Base-by-base conservation (phyloP, 2,888 invertebrate species). In the Ectobius pallidus region DNA sequence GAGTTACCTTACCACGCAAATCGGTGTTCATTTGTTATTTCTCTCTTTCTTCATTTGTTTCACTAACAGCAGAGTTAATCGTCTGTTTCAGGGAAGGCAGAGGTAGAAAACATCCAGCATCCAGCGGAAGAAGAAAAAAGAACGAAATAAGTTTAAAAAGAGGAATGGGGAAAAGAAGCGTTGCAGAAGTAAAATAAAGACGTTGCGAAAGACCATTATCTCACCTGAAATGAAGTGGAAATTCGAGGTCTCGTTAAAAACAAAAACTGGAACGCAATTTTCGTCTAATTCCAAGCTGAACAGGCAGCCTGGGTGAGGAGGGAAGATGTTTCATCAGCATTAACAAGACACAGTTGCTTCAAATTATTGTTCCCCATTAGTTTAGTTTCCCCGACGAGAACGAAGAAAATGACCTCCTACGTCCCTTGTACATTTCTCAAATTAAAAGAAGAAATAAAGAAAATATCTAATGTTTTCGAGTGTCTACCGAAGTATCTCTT, bases 211-310 rank as follows among this genome's bases (percentile, higher is more conserved):
- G 61, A 30, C 70, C 70, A 70, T 70, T 70, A 70, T 70, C 42
- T 32, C 70, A 70, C 70, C 70, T 70, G 70, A 70, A 70, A 70
- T 70, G 70, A 70, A 70, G 70, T 70, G 44, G 70, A 61, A 61
- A 70, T n/a, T 44, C 27, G 16, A n/a, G 42, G 70, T 70, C 70
- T 70, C 70, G 52, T 70, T 70, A 70, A 70, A 70, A 70, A 44
- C 58, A 65, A 44, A 65, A 65, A 65, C 44, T 65, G 44, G 27
- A 65, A 65, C 65, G 30, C 65, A 65, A 65, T 65, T 65, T 44
- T 65, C 65, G 39, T 65, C 65, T 65, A 65, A 65, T 65, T 65
- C 46, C 25, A n/a, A 6, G 22, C 7, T 25, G 14, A 2, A 25
- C 22, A 52, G 25, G 22, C 3, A 2, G 42, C 14, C 42, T 14